Conservation (phyloP, 1,140 invertebrate genomes). For the Macrocentrus cingulum region DNA sequence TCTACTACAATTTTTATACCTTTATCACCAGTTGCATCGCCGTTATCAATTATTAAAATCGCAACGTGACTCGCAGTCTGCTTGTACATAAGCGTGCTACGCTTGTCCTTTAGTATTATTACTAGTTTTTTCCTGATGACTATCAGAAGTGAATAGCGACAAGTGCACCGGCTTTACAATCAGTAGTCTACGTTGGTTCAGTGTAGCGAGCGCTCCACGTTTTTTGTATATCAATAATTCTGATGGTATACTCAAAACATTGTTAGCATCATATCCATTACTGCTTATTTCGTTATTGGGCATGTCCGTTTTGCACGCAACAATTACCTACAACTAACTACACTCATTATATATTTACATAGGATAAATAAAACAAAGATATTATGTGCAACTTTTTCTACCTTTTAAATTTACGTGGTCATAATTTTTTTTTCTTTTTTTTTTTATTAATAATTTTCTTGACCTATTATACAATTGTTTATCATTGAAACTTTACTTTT, state of each 20-base stretch:
- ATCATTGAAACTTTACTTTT: no score
- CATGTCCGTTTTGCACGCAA: conserved; percentile 20
- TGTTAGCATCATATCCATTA: conserved; percentile 16
- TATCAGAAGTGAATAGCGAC: conserved; percentile 21
- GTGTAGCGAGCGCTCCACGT: not conserved
- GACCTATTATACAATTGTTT: no score
- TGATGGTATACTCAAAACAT: conserved; percentile 17
- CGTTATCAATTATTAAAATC: no score
- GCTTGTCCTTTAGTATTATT: conserved; percentile 1
- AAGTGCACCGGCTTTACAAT: not conserved
- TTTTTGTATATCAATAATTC: conserved; percentile 14
- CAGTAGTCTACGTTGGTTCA: conserved; percentile 4
- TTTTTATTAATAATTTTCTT: no score
- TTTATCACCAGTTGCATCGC: no score
- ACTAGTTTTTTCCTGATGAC: conserved; percentile 9
- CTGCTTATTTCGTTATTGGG: conserved; percentile 10
- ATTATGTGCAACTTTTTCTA: not conserved
- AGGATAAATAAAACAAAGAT: not conserved
- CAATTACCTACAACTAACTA: conserved; percentile 9
- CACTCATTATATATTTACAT: no score
- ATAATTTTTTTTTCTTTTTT: no score
- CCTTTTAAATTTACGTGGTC: no score
- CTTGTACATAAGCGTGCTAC: not conserved
- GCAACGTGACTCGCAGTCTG: no score
- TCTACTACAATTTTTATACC: no score